Evolutionary conservation across 2,888 invertebrate species (phyloP), one percentile per base, ranked within the genome.

Genomic region (Lymantria monacha): DNA sequence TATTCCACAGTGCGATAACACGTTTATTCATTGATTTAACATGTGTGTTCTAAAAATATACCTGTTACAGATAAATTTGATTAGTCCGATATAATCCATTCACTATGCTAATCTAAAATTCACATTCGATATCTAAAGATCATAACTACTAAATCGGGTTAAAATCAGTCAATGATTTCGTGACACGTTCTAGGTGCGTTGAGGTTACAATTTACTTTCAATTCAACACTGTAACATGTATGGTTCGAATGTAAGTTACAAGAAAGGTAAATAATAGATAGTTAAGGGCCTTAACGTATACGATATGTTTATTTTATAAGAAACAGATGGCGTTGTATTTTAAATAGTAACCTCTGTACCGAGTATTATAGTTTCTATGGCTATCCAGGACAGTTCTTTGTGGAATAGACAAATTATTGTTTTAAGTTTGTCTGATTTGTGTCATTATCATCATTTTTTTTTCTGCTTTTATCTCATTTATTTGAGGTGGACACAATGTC

Each of bases 141-240:
- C 72, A 66, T 71, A 69, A 62, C 33, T 1, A 67, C 62, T 59
- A 14, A 41, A 38, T 63, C 55, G 53, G 61, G 54, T 69, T 69
- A 65, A 41, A 69, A 66, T 66, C 61, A 63, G 65, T 67, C 61
- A 51, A 62, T 57, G 59, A 63, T 63, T 70, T 72, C 73, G 74
- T 79, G 76, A 75, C 75, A 73, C 52, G 71, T 63, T 66, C 59
- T 66, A 60, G 66, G 72, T 49, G 70, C 55, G 71, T 67, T 66
- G 57, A 69, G 67, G 67, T 70, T 70, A 65, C 55, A 62, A 61
- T 69, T 69, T 59, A 70, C 63, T 64, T 61, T 67, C 63, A 65
- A 63, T 60, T 57, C 48, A 7, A 41, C 15, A 41, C 15, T 63
- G 57, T 57, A 57, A 65, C 55, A 62, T 48, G 60, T 61, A 67